Base-by-base conservation (phyloP, 2,113 vertebrate species). In the Ptyas mucosa region DNA sequence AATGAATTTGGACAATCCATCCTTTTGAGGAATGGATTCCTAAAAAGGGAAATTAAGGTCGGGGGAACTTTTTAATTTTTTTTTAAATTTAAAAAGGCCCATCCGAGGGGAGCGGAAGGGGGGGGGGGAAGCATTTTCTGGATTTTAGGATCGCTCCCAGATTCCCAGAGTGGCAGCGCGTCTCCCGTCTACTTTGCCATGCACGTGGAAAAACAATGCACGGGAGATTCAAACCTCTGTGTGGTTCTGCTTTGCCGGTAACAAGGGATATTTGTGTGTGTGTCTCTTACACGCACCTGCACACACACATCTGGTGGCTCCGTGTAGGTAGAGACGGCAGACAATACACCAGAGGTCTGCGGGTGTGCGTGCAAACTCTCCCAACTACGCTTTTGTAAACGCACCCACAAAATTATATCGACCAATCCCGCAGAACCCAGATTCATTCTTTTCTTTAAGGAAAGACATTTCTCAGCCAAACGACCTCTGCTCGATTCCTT, bases 311-410 rank as follows among this genome's bases (percentile, higher is more conserved):
- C 8, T 29, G 15, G 3, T 18, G 81, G 43, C 7, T 26, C 87
- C 23, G 34, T 23, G 1, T 39, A 92, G 29, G 49, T 43, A 58
- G 9, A 58, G n/a, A 8, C 15, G 43, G 14, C 58, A 54, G 86
- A 92, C 57, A 88, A 54, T 75, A 21, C 58, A 3, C 26, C 26
- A 39, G 6, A 9, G 20, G 64, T 55, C 39, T 49, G 86, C 7
- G 5, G 12, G 3, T 89, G 94, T 53, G 93, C 29, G 14, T 20
- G 75, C 46, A 10, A 24, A 24, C 34, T 20, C 18, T 89, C 90
- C 89, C 57, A 93, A 43, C 94, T 91, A 90, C 21, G 49, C 91
- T 92, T 95, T 61, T 94, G 57, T 93, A 58, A 51, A 94, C 55
- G 43, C 46, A 21, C 29, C 3, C 87, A 54, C n/a, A 29, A 34